Base-by-base conservation (phyloP, 2,797 vertebrate species). In the Poeciliopsis paucimaculata region DNA sequence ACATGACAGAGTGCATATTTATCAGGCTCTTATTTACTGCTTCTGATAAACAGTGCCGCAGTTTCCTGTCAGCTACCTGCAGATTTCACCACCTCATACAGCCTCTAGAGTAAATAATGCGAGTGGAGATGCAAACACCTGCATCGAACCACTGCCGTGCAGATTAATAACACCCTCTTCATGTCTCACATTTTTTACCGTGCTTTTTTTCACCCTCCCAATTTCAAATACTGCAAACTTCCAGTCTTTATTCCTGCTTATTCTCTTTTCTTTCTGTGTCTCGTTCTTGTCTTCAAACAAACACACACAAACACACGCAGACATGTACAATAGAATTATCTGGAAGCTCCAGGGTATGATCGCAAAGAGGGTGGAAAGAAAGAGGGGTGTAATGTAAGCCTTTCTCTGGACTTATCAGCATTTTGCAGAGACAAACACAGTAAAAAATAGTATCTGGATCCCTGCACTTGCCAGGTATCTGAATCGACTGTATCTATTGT, bases 361-460 rank as follows among this genome's bases (percentile, higher is more conserved):
- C 86, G 87, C 73, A 60, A 83, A 76, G 62, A 75, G 71, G 31
- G 76, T 39, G 41, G 72, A 77, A 72, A 81, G 77, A 85, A 68
- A 77, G 43, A 80, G 64, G 53, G 75, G 70, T 86, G 83, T 88
- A 85, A 89, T 87, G 79, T 77, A 77, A 88, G 82, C 76, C 84
- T 91, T 90, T 86, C 86, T 80, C 68, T 43, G 80, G 83, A 93
- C 88, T 94, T 94, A 95, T 95, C 94, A 90, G 90, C 73, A 66
- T 88, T 92, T 91, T 90, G 91, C 91, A 94, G 92, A 87, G 76
- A 88, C 82, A 79, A 60, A 83, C 78, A 82, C 79, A 39, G n/a
- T 28, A 80, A 80, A 83, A 83, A 74, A 83, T 46, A 76, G 68
- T 76, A 88, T 87, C 86, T 76, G 73, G 85, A 82, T 87, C 84